Conservation (phyloP, 2,113 vertebrate genomes). For the Cololabis saira region DNA sequence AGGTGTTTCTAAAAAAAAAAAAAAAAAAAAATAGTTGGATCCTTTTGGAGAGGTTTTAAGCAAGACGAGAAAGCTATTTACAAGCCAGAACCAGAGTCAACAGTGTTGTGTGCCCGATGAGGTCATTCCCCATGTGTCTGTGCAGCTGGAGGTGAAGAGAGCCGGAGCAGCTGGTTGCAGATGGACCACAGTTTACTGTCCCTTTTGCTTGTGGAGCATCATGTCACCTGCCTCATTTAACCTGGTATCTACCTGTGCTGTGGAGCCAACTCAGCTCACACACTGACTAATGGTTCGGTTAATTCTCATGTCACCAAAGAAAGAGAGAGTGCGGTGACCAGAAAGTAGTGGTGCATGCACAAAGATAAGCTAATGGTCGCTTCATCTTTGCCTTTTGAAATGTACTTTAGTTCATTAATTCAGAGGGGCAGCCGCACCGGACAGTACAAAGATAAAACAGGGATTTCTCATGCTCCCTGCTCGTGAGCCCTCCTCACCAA, state of each 20-base stretch:
- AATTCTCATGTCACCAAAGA: conserved; percentile 10
- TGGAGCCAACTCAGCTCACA: conserved; percentile 41
- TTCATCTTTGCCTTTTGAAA: conserved; percentile 52
- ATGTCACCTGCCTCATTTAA: conserved; percentile 51
- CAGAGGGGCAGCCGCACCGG: conserved; percentile 30
- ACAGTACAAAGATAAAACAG: conserved; percentile 44
- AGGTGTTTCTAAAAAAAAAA: conserved; percentile 7
- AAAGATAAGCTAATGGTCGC: conserved; percentile 59
- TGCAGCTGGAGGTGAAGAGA: conserved; percentile 42
- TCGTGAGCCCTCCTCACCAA: conserved; percentile 47
- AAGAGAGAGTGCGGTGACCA: background rate
- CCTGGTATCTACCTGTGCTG: conserved; percentile 15
- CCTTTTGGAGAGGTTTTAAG: conserved; percentile 42
- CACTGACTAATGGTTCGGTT: conserved; percentile 36
- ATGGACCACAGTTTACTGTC: conserved; percentile 54
- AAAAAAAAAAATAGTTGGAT: conserved; percentile 19
- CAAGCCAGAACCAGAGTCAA: conserved; percentile 55
- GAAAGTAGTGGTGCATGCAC: conserved; percentile 19
- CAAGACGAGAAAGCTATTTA: conserved; percentile 48
- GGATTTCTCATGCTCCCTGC: conserved; percentile 48
- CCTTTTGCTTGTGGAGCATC: conserved; percentile 52
- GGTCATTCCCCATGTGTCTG: conserved; percentile 55
- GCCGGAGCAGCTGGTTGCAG: conserved; percentile 63
- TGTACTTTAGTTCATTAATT: conserved; percentile 47
- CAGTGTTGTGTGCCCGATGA: conserved; percentile 45